Conservation (phyloP, 2,113 vertebrate species). For the Hippocampus guttulatus region DNA sequence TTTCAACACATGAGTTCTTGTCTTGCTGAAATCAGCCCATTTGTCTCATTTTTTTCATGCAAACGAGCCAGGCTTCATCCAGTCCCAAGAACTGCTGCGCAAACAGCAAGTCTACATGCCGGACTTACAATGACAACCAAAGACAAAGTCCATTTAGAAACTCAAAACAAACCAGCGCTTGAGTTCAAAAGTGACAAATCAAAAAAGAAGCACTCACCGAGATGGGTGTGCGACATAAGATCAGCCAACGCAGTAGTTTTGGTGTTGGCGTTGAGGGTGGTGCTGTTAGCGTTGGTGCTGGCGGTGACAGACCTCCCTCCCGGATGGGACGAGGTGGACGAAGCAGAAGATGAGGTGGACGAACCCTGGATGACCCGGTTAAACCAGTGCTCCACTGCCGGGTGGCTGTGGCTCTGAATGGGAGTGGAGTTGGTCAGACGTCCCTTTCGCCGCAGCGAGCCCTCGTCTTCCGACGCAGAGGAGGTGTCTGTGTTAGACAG, state of each 20-base stretch:
- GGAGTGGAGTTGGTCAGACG: constrained; percentile 82
- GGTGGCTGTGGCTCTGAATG: constrained; percentile 77
- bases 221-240: constrained; percentile 85
- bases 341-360: constrained; percentile 96
- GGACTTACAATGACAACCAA: neutral
- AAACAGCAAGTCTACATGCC: too few species aligned
- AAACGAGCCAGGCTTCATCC: too few species aligned
- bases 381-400: constrained; percentile 90
- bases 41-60: too few species aligned
- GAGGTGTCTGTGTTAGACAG: constrained; percentile 88
- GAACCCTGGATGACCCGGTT: constrained; percentile 92
- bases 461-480: constrained; percentile 97
- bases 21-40: too few species aligned
- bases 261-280: constrained; percentile 74
- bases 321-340: constrained; percentile 94
- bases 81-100: too few species aligned
- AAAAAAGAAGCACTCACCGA: constrained; percentile 81
- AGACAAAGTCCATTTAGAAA: neutral
- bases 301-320: constrained; percentile 81
- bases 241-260: constrained; percentile 81
- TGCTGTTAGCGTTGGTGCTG: constrained; percentile 59
- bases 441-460: constrained; percentile 86
- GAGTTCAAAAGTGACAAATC: neutral
- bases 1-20: too few species aligned
- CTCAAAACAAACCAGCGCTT: neutral